Conservation (phyloP, 2,888 invertebrate genomes). For the Microctonus aethiopoides region DNA sequence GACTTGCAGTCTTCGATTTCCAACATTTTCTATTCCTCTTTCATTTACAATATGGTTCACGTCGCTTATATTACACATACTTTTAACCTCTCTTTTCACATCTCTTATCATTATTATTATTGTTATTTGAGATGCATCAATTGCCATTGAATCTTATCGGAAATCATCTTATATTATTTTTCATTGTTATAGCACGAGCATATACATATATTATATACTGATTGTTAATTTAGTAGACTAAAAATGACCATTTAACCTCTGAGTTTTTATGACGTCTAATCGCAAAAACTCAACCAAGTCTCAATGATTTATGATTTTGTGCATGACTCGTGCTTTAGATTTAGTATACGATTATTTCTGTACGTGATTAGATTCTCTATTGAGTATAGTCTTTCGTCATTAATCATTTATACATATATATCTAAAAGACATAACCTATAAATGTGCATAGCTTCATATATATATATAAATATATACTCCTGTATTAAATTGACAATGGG, state of each 20-base stretch:
- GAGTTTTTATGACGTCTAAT: slow-evolving; percentile 17
- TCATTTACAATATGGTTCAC: slow-evolving; percentile 30
- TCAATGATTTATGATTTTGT: background rate
- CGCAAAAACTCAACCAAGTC: background rate
- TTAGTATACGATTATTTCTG: slow-evolving; percentile 23
- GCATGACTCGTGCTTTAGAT: slow-evolving; percentile 12
- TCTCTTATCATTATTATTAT: too few species aligned
- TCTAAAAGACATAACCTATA: background rate
- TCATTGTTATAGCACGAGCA: background rate
- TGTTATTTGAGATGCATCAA: too few species aligned
- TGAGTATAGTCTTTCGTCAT: background rate
- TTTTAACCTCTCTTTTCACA: background rate
- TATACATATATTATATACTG: background rate
- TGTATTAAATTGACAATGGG: too few species aligned
- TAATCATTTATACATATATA: background rate
- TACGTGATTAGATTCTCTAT: slow-evolving; percentile 20
- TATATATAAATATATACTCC: too few species aligned
- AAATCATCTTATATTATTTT: background rate
- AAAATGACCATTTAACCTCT: background rate
- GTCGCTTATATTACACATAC: slow-evolving; percentile 30
- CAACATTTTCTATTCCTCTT: background rate
- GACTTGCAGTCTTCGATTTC: slow-evolving; percentile 25
- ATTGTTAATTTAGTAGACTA: background rate
- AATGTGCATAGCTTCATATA: background rate
- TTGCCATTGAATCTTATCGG: too few species aligned